Evolutionary conservation across 1,140 invertebrate genomes (phyloP).

Genomic region (Andricus grossulariae): DNA sequence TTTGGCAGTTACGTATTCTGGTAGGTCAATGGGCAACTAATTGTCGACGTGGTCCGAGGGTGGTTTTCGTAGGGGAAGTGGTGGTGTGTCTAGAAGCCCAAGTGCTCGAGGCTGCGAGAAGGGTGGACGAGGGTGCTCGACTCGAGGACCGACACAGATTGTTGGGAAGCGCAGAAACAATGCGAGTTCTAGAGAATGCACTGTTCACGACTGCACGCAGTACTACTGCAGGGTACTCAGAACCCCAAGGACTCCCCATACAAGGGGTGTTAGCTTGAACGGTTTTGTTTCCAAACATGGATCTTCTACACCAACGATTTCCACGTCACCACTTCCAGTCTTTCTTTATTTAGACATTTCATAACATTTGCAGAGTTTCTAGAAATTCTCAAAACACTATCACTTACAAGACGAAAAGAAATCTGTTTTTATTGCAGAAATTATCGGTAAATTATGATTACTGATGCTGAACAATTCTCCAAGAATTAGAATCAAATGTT

Average conservation of each 20-base stretch:
- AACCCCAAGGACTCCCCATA: constrained; percentile 42
- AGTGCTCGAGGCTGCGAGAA: constrained; percentile 64
- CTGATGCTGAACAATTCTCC: background rate
- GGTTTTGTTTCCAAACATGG: constrained; percentile 52
- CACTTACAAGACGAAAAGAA: too few species aligned
- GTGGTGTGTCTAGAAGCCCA: constrained; percentile 67
- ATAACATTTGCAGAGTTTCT: background rate
- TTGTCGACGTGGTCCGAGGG: constrained; percentile 61
- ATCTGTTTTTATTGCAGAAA: too few species aligned
- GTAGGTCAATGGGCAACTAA: constrained; percentile 70
- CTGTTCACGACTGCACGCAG: constrained; percentile 51
- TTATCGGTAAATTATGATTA: background rate
- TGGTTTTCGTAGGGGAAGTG: constrained; percentile 46
- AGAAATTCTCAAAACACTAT: background rate
- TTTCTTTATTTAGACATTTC: background rate
- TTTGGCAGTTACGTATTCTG: constrained; percentile 31
- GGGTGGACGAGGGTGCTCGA: constrained; percentile 66
- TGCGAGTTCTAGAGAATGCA: constrained; percentile 62
- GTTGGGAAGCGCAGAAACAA: constrained; percentile 69
- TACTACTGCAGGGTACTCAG: constrained; percentile 51
- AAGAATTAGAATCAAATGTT: background rate
- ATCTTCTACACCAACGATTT: constrained; percentile 38
- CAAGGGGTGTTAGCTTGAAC: constrained; percentile 49
- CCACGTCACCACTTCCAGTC: constrained; percentile 37
- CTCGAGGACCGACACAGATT: constrained; percentile 71